Percentiles rank a stretch among this genome's conserved stretches.
phyloP scores from a whole-genome alignment of 1,140 invertebrate species.

The Ips nitidus region DNA sequence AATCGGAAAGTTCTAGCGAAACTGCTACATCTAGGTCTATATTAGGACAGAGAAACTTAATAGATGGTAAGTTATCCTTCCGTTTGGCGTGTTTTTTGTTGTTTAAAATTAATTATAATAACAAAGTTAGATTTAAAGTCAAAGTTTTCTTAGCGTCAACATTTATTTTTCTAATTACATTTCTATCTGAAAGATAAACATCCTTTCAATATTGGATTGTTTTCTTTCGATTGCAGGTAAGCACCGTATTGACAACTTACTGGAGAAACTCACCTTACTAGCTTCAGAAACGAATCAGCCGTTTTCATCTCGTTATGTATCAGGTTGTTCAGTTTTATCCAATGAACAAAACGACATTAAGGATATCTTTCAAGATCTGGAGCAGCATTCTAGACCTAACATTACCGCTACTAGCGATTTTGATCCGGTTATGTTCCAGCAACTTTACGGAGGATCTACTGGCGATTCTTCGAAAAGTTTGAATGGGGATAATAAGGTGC shows the following conservation, averaged over 20 bases:
- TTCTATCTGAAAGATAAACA: neutral
- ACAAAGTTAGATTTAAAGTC: neutral
- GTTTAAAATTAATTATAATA: neutral
- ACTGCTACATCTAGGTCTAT: neutral
- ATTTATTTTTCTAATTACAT: neutral
- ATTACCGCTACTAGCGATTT: slow-evolving; percentile 30
- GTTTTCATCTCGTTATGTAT: slow-evolving; percentile 43
- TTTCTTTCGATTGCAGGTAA: neutral
- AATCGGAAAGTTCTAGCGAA: neutral
- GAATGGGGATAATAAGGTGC: neutral
- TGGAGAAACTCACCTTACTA: slow-evolving; percentile 46
- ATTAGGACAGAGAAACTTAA: neutral
- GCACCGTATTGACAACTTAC: slow-evolving; percentile 42
- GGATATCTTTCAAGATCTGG: slow-evolving; percentile 39
- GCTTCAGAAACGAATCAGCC: slow-evolving; percentile 30
- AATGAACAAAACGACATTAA: slow-evolving; percentile 32
- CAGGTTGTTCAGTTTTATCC: slow-evolving; percentile 42
- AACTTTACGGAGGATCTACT: slow-evolving; percentile 27
- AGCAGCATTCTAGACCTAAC: slow-evolving; percentile 38
- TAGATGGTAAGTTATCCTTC: neutral
- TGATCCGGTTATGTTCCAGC: slow-evolving; percentile 30
- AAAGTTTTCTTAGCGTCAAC: neutral
- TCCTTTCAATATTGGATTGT: neutral
- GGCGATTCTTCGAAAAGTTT: slow-evolving; percentile 2
- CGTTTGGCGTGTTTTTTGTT: neutral